Evolutionary conservation across 2,113 vertebrate species (phyloP), one percentile per base, ranked within the genome.

Genomic region (Acrocephalus kingi): DNA sequence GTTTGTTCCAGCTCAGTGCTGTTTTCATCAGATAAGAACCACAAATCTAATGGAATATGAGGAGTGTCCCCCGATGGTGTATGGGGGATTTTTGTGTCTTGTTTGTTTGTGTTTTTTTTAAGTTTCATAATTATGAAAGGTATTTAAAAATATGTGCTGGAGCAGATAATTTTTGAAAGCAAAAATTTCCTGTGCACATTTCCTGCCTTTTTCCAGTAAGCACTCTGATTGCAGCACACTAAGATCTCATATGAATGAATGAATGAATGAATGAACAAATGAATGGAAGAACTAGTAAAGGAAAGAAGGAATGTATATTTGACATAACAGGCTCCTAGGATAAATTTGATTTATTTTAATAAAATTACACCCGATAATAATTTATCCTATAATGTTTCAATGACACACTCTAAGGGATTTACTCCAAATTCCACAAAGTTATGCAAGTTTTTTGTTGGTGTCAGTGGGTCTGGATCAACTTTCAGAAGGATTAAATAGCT

Each of bases 1-100:
- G 97, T 98, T 96, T 98, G 96, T 97, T 80, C 97, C 92, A 95
- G 81, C 89, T 95, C 94, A 95, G 80, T 84, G 90, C 84, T 95
- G 93, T 95, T 97, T 97, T 95, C 91, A 97, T 98, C 93, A 96
- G 92, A 96, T 93, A 94, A 81, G 91, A 95, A 74, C 86, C 76
- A 95, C 81, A 95, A 93, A 90, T 77, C 83, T 94, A 92, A 77
- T 92, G 84, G 96, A 94, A 94, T 92, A 95, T 2, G 10, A 94
- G 84, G 84, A 96, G 87, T 86, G 71, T 84, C 52, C 73, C 17
- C 24, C 51, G 0, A 69, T 62, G 21, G 46, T 69, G 55, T 39
- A 45, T 2, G 18, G 37, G 64, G 64, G 21, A 64, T 31, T 63
- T 87, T 92, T 88, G 43, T 9, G 61, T 27, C 25, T 62, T 39